Evolutionary conservation across 2,797 vertebrate genomes (phyloP).

Genomic region (Xerus rutilus): DNA sequence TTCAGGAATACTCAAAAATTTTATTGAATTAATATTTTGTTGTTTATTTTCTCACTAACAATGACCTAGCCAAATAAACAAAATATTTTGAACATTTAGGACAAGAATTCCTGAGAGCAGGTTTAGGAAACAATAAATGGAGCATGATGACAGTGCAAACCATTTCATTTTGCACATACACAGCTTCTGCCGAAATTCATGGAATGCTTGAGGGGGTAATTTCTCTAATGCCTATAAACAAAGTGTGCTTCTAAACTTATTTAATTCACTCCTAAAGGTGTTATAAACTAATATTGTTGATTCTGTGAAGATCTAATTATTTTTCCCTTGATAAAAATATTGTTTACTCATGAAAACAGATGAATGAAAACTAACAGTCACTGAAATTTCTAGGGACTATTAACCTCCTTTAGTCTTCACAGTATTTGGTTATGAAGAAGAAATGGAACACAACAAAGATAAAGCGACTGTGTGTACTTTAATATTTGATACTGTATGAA

Average conservation of each 20-base stretch:
- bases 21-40: neutral
- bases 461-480: neutral
- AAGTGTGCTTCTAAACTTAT: neutral
- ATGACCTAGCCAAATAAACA: neutral
- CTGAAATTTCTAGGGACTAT: conserved; percentile 6
- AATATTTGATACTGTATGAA: neutral
- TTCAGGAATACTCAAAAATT: neutral
- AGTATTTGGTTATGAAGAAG: conserved; percentile 36
- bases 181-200: neutral
- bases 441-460: neutral
- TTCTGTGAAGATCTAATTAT: neutral
- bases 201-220: neutral
- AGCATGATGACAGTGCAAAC: neutral
- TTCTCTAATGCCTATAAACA: neutral
- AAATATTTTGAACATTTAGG: neutral
- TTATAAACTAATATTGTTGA: conserved; percentile 63
- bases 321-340: conserved; percentile 46
- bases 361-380: conserved; percentile 54
- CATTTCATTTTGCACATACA: neutral
- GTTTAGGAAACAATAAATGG: neutral
- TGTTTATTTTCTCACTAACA: neutral
- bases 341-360: neutral
- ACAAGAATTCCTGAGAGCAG: neutral
- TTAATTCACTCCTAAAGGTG: conserved; percentile 15
- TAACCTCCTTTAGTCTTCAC: conserved; percentile 53